Base-by-base conservation (phyloP, 2,113 vertebrate genomes). In the Megaceryle torquata region DNA sequence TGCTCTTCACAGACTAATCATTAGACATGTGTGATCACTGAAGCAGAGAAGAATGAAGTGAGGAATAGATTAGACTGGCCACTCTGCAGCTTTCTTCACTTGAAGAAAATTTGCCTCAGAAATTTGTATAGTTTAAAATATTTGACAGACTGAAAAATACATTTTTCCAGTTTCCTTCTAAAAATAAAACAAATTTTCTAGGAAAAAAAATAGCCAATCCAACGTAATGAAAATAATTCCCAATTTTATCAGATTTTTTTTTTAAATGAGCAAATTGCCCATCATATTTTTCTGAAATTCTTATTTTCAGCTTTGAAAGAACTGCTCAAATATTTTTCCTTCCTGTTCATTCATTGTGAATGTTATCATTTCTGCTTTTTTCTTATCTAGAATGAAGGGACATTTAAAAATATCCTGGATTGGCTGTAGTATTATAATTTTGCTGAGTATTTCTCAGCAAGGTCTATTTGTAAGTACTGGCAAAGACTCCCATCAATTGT, bases 41-140 rank as follows among this genome's bases (percentile, higher is more conserved):
- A 81, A 96, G 92, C 90, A 94, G 95, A 95, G 90, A 88, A 95
- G 92, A 97, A 94, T 90, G 96, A 94, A 93, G 82, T 70, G 88
- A 96, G 79, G 94, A 93, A 94, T 88, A 89, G 76, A 94, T 90
- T 90, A 90, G 57, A 81, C 48, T 92, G 86, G 85, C 72, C 70
- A 83, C 31, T 65, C 77, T 76, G 71, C 39, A 82, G 31, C 76
- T 96, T 93, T 86, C 69, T 86, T 86, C 28, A 86, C 72, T 33
- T 79, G 53, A 82, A 53, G 16, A 85, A 77, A 44, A 76, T 46
- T 94, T 89, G 79, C 37, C 46, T 89, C 82, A 50, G 44, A 94
- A 96, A 85, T 78, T 70, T 77, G 46, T 10, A 26, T 77, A 85
- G 64, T 85, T 91, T 68, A 82, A 90, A 83, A 83, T 31, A 15